Percentiles rank a stretch among this genome's conserved stretches.
phyloP scores from a whole-genome alignment of 2,888 invertebrate genomes.

The Platycheirus rosarum region DNA sequence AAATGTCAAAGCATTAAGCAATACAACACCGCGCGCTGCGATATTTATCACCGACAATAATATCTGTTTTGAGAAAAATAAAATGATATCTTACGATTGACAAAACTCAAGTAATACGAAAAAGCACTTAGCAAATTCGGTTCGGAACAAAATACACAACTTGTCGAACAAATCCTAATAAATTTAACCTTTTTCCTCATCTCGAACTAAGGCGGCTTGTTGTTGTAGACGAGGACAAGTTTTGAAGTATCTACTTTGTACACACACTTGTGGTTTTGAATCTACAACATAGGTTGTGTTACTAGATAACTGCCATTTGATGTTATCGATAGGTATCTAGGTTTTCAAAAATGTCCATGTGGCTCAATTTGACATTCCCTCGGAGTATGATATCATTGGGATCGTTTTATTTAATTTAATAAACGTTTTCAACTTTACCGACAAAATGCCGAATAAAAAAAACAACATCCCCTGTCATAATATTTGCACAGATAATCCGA shows the following conservation, averaged over 20 bases:
- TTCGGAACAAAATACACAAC: constrained; percentile 25
- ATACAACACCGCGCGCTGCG: constrained; percentile 67
- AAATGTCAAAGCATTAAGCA: constrained; percentile 68
- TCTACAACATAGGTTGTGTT: not conserved
- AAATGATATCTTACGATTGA: constrained; percentile 34
- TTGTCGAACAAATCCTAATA: constrained; percentile 66
- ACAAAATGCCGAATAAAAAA: not conserved
- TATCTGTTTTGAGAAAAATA: constrained; percentile 55
- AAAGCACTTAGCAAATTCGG: constrained; percentile 68
- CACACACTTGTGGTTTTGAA: not conserved
- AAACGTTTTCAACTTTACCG: not conserved
- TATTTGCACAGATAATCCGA: constrained; percentile 39
- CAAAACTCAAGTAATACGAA: constrained; percentile 61
- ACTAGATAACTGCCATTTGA: constrained; percentile 3
- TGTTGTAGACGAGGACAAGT: not conserved
- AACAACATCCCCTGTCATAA: constrained; percentile 10
- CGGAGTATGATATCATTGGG: too few species aligned
- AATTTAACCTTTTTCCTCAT: constrained; percentile 23
- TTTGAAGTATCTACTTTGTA: constrained; percentile 2
- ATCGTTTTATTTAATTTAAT: constrained; percentile 4
- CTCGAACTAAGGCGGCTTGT: constrained; percentile 16
- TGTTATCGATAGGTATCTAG: too few species aligned
- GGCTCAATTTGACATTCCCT: too few species aligned
- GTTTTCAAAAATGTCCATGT: too few species aligned
- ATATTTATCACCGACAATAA: constrained; percentile 66